A percentile compares a stretch with the other conserved stretches of the same genome.
Conservation (phyloP, 2,888 invertebrate genomes). For the Hirtodrosophila trivittata region DNA sequence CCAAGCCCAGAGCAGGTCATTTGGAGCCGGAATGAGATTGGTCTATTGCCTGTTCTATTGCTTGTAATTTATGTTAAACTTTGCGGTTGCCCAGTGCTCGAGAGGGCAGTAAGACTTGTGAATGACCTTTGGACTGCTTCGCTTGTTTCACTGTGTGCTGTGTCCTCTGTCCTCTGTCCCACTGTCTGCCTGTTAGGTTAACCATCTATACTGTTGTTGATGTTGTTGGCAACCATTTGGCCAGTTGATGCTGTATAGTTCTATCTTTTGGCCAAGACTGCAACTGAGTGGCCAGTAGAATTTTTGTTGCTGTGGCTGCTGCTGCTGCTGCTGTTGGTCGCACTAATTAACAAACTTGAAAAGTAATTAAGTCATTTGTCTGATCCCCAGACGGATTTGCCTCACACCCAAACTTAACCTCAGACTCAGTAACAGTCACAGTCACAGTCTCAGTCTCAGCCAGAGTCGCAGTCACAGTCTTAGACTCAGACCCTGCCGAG, state of each 20-base stretch:
- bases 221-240: constrained; percentile 20
- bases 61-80: constrained; percentile 68
- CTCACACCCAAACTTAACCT: neutral
- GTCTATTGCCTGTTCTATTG: constrained; percentile 47
- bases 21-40: constrained; percentile 33
- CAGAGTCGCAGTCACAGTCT: neutral
- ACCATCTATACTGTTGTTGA: constrained; percentile 6
- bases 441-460: neutral
- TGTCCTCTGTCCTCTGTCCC: neutral
- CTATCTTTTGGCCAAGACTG: constrained; percentile 42
- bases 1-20: constrained; percentile 29
- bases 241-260: constrained; percentile 43
- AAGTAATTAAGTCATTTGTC: constrained; percentile 79
- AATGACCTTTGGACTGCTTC: constrained; percentile 3
- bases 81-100: constrained; percentile 46
- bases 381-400: constrained; percentile 70
- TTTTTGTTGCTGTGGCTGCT: constrained; percentile 30
- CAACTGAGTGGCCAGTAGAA: constrained; percentile 42
- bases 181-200: constrained; percentile 7
- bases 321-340: constrained; percentile 40
- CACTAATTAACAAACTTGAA: constrained; percentile 80
- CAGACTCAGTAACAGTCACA: neutral
- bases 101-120: constrained; percentile 7
- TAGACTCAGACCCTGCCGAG: constrained; percentile 1
- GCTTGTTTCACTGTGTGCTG: constrained; percentile 4